Conservation (phyloP, 2,888 invertebrate species). For the Epistrophella euchroma region DNA sequence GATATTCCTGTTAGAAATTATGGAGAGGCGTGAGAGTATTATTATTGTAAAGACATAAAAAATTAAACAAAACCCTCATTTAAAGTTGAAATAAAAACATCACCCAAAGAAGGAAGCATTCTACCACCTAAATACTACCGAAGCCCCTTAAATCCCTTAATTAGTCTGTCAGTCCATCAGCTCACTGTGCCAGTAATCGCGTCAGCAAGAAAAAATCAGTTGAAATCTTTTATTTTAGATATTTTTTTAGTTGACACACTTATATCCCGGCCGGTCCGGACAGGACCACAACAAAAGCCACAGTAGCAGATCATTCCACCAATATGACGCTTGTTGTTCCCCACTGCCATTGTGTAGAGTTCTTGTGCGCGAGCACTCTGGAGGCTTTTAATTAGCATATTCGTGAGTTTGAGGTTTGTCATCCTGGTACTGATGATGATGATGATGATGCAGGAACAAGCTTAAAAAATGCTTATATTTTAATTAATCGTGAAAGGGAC, state of each 20-base stretch:
- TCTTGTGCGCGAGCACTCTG: constrained; percentile 20
- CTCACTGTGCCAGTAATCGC: constrained; percentile 52
- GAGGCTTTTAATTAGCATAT: constrained; percentile 68
- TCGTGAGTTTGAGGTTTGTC: constrained; percentile 62
- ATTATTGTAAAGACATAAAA: constrained; percentile 30
- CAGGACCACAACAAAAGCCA: constrained; percentile 16
- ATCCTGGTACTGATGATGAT: constrained; percentile 9
- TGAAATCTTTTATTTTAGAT: constrained; percentile 49
- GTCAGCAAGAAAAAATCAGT: constrained; percentile 19
- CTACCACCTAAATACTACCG: constrained; percentile 30
- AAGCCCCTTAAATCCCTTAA: constrained; percentile 55
- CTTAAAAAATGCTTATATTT: constrained; percentile 57
- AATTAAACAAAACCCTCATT: neutral
- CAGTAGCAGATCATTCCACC: constrained; percentile 27
- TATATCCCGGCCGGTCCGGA: constrained; percentile 27
- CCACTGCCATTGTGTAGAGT: constrained; percentile 36
- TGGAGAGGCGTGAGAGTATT: constrained; percentile 19
- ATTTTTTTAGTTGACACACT: constrained; percentile 61
- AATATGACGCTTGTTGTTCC: constrained; percentile 34
- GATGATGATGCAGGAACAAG: constrained; percentile 35
- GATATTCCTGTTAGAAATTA: neutral
- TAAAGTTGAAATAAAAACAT: neutral
- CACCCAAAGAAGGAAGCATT: constrained; percentile 21
- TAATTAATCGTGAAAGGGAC: constrained; percentile 57
- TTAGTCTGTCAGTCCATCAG: constrained; percentile 65